Percentiles rank a stretch among this genome's conserved stretches.
These are phyloP conservation scores for Deilephila elpenor DNA, from an alignment of 2,888 invertebrate species.

Conservation along the genomic window DNA sequence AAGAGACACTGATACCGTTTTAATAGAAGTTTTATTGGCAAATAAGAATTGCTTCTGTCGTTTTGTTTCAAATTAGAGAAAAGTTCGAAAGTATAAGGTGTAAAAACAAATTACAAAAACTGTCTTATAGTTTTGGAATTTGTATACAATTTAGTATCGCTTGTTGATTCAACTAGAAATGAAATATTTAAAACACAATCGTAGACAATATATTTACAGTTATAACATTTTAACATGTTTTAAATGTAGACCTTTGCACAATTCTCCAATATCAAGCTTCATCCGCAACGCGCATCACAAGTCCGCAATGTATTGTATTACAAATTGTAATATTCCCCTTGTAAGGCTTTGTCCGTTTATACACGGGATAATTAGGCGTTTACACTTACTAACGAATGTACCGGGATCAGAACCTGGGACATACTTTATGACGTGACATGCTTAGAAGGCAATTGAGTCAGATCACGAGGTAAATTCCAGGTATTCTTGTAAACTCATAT, in stretches of 20 bases:
- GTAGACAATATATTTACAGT: too few relatives aligned
- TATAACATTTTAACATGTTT: neutral
- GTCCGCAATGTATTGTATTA: conserved; percentile 66
- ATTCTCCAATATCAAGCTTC: neutral
- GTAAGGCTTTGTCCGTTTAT: conserved; percentile 53
- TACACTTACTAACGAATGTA: conserved; percentile 23
- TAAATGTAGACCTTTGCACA: neutral
- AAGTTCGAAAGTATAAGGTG: too few relatives aligned
- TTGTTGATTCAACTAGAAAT: too few relatives aligned
- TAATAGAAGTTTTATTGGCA: too few relatives aligned
- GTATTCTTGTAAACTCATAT: neutral
- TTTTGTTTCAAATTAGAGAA: too few relatives aligned
- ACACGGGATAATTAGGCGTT: conserved; percentile 26
- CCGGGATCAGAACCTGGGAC: conserved; percentile 16
- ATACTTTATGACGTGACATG: conserved; percentile 5
- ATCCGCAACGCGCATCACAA: conserved; percentile 23
- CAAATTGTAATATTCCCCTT: conserved; percentile 75
- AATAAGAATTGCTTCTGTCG: too few relatives aligned
- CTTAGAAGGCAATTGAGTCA: conserved; percentile 12
- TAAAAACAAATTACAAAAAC: too few relatives aligned
- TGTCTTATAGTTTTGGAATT: too few relatives aligned
- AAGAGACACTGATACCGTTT: too few relatives aligned
- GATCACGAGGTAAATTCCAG: conserved; percentile 3
- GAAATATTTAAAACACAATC: neutral
- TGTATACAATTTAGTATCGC: too few relatives aligned